phyloP scores from a whole-genome alignment of 2,113 vertebrate genomes.

The Tympanuchus pallidicinctus region DNA sequence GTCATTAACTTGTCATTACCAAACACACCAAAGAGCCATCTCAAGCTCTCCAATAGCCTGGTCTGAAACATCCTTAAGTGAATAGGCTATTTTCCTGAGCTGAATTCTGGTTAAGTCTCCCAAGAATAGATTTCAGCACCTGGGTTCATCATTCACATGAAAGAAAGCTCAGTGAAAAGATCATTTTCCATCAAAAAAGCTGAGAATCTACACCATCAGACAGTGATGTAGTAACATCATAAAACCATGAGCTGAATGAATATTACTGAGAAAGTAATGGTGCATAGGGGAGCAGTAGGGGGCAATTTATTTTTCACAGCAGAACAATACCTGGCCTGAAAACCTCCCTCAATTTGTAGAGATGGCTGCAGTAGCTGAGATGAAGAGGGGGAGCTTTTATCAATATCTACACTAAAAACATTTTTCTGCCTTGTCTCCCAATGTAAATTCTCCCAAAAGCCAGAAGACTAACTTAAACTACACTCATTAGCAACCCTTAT shows the following conservation, averaged over 20 bases:
- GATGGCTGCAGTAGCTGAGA: not conserved
- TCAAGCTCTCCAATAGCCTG: not conserved
- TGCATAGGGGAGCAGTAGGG: not conserved
- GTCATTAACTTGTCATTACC: not conserved
- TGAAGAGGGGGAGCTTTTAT: accelerated
- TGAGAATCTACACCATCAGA: not conserved
- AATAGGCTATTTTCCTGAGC: not conserved
- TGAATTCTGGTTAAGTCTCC: not conserved
- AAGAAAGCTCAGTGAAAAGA: not conserved
- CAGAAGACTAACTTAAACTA: not conserved
- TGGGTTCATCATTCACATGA: not conserved
- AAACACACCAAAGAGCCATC: not conserved
- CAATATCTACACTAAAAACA: not conserved
- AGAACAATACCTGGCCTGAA: not conserved
- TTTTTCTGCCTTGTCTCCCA: not conserved
- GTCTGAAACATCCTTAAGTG: not conserved
- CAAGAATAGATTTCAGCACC: not conserved
- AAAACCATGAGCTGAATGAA: not conserved
- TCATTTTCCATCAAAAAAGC: not conserved
- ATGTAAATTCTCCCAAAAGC: not conserved
- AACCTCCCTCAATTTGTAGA: not conserved
- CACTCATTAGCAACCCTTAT: not conserved
- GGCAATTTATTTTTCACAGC: not conserved
- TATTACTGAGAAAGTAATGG: not conserved
- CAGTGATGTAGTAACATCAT: not conserved